Evolutionary conservation across 1,140 invertebrate species (phyloP), one percentile per base, ranked within the genome.

Genomic region (Euwallacea similis): DNA sequence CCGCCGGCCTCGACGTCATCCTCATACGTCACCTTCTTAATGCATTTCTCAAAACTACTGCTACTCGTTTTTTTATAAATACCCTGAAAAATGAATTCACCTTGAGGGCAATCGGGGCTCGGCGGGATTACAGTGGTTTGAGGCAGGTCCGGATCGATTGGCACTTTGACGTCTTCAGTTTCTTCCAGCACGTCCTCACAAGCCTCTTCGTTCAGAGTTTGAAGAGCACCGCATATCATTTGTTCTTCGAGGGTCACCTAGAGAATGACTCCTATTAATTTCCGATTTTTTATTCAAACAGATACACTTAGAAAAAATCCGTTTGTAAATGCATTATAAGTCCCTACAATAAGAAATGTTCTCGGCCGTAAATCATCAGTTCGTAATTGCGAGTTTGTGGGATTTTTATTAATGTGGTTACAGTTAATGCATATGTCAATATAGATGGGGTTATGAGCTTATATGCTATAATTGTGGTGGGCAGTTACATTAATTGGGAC

Each of bases 161-260:
- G 71, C 7, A 77, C 73, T 47, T 74, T 73, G 0, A 65, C 73
- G 15, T 82, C 81, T 63, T 80, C 80, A 0, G 81, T 79, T 77
- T 87, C 86, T 63, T 88, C 87, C 64, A 92, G 80, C 16, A 93
- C 91, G 83, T 96, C 94, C 83, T 96, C 94, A 81, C 91, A 88
- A 0, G 94, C 94, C 82, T 96, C 94, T 84, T 96, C 94, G 79
- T 95, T 96, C 4, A 97, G 84, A 0, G 94, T 94, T 82, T 96
- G 93, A 43, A 97, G 82, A 0, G 93, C 94, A 68, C 94, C 94
- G 80, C 93, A 94, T 75, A 97, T 96, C 92, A 96, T 94, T 82
- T 95, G 93, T 79, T 96, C 93, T 83, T 97, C 94, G 71, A 97
- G 83, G 0, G 94, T 95, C 44, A 97, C 93, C 94, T 96, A 53